Base-by-base conservation (phyloP, 2,797 vertebrate species). In the Philypnodon macrostomus region DNA sequence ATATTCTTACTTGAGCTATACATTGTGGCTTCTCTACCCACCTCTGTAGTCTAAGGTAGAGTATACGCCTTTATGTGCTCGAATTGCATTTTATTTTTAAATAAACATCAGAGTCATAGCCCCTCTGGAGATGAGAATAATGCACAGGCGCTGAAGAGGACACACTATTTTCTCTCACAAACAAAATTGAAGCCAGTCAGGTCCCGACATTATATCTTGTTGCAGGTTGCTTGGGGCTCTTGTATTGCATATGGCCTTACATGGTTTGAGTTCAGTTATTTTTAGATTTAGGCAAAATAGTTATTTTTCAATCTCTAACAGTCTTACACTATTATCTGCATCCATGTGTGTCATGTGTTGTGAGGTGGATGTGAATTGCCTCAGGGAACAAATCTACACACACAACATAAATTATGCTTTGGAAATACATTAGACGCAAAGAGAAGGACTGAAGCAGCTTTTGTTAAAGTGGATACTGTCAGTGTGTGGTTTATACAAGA, bases 11-110 rank as follows among this genome's bases (percentile, higher is more conserved):
- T n/a, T n/a, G n/a, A n/a, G n/a, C n/a, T n/a, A n/a, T n/a, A n/a
- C n/a, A n/a, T n/a, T n/a, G n/a, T n/a, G n/a, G n/a, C n/a, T n/a
- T n/a, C n/a, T n/a, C n/a, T n/a, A n/a, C n/a, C n/a, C n/a, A n/a
- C n/a, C n/a, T n/a, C n/a, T n/a, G n/a, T n/a, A n/a, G n/a, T n/a
- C n/a, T n/a, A n/a, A n/a, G n/a, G n/a, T n/a, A n/a, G n/a, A n/a
- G n/a, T n/a, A n/a, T n/a, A 49, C 39, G 44, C 19, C 10, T 44
- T 53, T 46, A 44, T 40, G 9, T 17, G 7, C 31, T 11, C 23
- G 54, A 35, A 62, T 46, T 49, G 27, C 32, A 27, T 53, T 56
- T 41, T n/a, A 49, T 33, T 39, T 24, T 45, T 26, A 26, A 9
- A 16, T 38, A 49, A 44, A 40, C 37, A 44, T 14, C 16, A 42